Conservation (phyloP, 2,797 vertebrate genomes). For the Necrosyrtes monachus region DNA sequence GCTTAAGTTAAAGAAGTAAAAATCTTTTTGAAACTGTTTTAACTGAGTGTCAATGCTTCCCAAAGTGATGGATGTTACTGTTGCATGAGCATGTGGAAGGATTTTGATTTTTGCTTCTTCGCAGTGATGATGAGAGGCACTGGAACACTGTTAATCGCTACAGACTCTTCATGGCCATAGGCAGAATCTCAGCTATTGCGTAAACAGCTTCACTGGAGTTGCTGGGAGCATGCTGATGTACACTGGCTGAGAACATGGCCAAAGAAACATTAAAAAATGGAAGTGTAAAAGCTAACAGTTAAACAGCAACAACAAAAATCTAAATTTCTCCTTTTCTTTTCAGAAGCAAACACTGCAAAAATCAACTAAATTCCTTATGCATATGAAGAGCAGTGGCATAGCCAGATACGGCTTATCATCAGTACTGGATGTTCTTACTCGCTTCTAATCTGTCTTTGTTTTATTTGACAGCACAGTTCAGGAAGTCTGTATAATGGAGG, state of each 20-base stretch:
- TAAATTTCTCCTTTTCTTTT: conserved; percentile 2
- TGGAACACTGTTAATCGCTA: neutral
- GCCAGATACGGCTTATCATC: neutral
- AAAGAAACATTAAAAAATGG: neutral
- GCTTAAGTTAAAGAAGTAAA: neutral
- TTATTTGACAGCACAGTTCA: neutral
- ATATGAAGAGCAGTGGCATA: neutral
- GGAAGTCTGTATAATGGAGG: conserved; percentile 28
- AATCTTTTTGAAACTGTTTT: neutral
- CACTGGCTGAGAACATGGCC: neutral
- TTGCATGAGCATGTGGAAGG: neutral
- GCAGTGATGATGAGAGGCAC: neutral
- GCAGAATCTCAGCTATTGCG: conserved; percentile 24
- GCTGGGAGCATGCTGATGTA: neutral
- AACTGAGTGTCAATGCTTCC: neutral
- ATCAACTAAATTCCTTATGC: neutral
- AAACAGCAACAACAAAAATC: neutral
- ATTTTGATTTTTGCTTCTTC: conserved; percentile 14
- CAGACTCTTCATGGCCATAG: neutral
- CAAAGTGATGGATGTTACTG: neutral
- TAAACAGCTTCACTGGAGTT: neutral
- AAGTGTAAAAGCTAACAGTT: neutral
- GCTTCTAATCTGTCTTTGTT: conserved; percentile 18
- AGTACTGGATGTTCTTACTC: conserved; percentile 14
- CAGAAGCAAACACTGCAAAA: neutral